Conservation (phyloP, 2,888 invertebrate species). For the Craniophora ligustri region DNA sequence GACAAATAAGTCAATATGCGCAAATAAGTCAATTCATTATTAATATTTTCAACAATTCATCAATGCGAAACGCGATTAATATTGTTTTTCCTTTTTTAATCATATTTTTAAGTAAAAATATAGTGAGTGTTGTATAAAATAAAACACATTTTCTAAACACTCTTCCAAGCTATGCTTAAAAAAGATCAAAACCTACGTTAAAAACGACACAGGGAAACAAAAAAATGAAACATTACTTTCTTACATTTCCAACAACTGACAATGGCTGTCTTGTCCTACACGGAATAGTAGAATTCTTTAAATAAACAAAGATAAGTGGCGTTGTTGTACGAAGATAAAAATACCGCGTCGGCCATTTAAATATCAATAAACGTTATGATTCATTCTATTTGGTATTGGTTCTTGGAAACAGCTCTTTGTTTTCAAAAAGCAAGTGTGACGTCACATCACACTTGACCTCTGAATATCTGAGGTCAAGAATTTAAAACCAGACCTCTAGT, state of each 20-base stretch:
- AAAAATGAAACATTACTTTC: not conserved
- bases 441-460: no score
- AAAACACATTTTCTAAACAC: no score
- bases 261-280: slow-evolving; percentile 20
- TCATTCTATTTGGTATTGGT: slow-evolving; percentile 36
- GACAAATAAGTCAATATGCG: no score
- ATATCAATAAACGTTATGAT: slow-evolving; percentile 55
- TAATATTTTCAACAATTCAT: no score
- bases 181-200: not conserved
- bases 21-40: no score
- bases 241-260: slow-evolving; percentile 17
- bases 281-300: slow-evolving; percentile 25
- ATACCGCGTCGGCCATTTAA: slow-evolving; percentile 41
- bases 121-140: no score
- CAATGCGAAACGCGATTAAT: no score
- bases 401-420: slow-evolving; percentile 39
- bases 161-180: not conserved
- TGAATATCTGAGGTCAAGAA: no score
- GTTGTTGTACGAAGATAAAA: slow-evolving; percentile 44
- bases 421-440: slow-evolving; percentile 20
- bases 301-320: slow-evolving; percentile 46
- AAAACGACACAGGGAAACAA: slow-evolving; percentile 28
- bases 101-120: no score
- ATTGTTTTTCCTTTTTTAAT: no score
- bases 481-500: no score